Evolutionary conservation across 2,888 invertebrate genomes (phyloP), one percentile per base, ranked within the genome.

Genomic region (Idaea straminata): DNA sequence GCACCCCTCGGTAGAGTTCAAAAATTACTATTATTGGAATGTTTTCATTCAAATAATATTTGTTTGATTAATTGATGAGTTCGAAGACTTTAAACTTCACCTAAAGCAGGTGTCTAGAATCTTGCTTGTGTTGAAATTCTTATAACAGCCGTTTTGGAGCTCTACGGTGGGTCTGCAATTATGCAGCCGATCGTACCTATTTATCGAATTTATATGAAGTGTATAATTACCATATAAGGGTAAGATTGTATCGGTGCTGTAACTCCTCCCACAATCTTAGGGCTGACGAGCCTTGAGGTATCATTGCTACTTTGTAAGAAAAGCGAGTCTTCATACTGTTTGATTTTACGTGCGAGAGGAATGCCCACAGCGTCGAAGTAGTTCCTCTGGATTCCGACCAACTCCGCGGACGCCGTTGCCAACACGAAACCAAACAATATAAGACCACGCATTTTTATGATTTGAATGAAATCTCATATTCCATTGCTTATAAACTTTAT

Each of bases 221-320:
- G 47, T 47, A 0, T 47, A 47, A 77, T 77, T 70, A 84, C 84
- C 72, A 84, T 70, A 63, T 80, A 81, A 16, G 88, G 88, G 59
- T 87, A 78, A 6, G 82, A 73, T 25, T 81, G 79, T 0, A 63
- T 63, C 0, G 81, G 72, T 2, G 87, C 83, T 0, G 78, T 47
- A 0, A 61, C 78, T 4, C 88, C 88, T 0, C 88, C 88, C 0
- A 87, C 85, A 16, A 88, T 81, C 69, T 81, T 82, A 10, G 47
- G 47, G 47, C 13, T 47, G 47, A 47, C 4, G 7, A 47, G 47
- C 47, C 10, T 47, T 47, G 5, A 5, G 16, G 61, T 68, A 0
- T 66, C 61, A 6, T 1, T 57, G 47, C 0, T 10, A 47, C 13
- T 47, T 35, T 68, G 57, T 58, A 16, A 25, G 16, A 25, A 34